Base-by-base conservation (phyloP, 2,888 invertebrate species). In the Microdon myrmicae region DNA sequence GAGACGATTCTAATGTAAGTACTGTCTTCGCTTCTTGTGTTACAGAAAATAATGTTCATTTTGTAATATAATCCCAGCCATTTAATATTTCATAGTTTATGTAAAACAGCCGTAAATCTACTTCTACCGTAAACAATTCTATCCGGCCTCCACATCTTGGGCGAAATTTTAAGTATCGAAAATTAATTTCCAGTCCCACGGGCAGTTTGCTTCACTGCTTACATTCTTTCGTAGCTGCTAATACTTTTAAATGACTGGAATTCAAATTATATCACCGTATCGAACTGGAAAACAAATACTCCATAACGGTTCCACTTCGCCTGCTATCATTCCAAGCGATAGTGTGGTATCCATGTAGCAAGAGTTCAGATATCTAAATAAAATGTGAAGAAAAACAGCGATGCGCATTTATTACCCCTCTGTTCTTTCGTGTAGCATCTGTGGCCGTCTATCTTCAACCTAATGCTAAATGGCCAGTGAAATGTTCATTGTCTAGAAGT, bases 231-330 rank as follows among this genome's bases (percentile, higher is more conserved):
- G 54, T 38, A 54, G 59, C 41, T 49, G 35, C 31, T 49, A 35
- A 31, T 41, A 44, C 25, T 25, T 10, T 37, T 29, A 13, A 25
- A 3, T 25, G 3, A 49, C 22, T 41, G 19, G 45, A 60, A 67
- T 55, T 60, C 47, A 56, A 54, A 61, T 61, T 56, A 54, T 58
- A 56, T 56, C 38, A 61, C 67, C 67, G 61, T 67, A 67, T 67
- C 67, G 67, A 61, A 58, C 48, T 45, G 61, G 61, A 67, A 67
- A 67, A 45, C 61, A 67, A 67, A 67, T 56, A 58, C 53, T 54
- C 67, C 67, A 61, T 61, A 67, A 61, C 67, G 67, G 67, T 67
- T 67, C 61, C 67, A 61, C 60, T 47, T 60, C 60, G 55, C 29
- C 51, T 55, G 44, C 9, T 53, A 64, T 58, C 64, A 64, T 64